Base-by-base conservation (phyloP, 2,113 vertebrate species). In the Cochlearius cochlearius region DNA sequence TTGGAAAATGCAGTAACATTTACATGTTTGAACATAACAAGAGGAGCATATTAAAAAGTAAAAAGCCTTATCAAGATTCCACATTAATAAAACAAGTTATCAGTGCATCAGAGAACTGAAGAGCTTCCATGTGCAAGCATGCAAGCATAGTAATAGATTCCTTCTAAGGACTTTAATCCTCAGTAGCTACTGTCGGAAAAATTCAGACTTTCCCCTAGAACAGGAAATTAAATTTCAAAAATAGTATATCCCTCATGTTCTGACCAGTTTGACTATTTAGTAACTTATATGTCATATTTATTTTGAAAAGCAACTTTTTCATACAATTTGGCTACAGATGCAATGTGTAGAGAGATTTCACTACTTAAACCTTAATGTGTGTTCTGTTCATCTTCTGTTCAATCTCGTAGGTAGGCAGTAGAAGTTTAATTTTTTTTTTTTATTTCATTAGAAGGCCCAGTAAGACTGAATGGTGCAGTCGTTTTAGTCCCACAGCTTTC, bases 71-170 rank as follows among this genome's bases (percentile, higher is more conserved):
- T 92, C n/a, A 79, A 85, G 91, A 94, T 88, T 88, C 80, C 55
- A 59, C 59, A 59, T 92, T 64, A 95, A 96, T 94, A 92, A 96
- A 94, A 82, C 49, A 92, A 89, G 49, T 7, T 95, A 92, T 82
- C 76, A 39, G 32, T 50, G 23, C 49, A 75, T 84, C 71, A 88
- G 81, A 86, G 38, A 76, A 66, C 32, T 62, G 62, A 76, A 82
- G 41, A 90, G 9, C 55, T 80, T 83, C 90, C 63, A 43, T 20
- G 8, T 68, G 49, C 73, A 93, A 86, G 62, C 58, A 53, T 36
- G 60, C 29, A 55, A 78, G 32, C 5, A 16, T 5, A 30, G 47
- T 55, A 50, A 66, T 4, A 85, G 71, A 62, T 64, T 79, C 22
- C 71, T 92, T 87, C 69, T 36, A 52, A 47, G 19, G 41, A 38